Conservation (phyloP, 2,797 vertebrate species). For the Aythya fuligula region DNA sequence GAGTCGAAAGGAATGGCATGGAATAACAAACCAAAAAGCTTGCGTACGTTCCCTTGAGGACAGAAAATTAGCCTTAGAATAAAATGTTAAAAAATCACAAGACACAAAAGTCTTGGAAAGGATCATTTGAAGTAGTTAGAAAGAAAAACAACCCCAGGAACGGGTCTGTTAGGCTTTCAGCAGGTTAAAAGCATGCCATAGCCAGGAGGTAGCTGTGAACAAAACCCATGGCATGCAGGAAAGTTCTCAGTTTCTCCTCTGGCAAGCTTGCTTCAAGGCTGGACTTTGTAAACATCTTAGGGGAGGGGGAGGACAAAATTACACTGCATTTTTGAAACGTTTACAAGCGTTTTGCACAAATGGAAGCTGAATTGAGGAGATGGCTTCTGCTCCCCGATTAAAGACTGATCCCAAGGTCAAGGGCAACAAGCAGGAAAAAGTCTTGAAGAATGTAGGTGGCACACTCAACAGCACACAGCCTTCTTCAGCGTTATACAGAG, state of each 20-base stretch:
- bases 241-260: constrained; percentile 27
- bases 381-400: not conserved
- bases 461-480: not conserved
- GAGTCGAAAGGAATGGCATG: not conserved
- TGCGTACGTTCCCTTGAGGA: not conserved
- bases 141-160: not conserved
- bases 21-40: not conserved
- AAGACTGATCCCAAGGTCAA: not conserved
- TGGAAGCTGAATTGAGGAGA: not conserved
- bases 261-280: constrained; percentile 9
- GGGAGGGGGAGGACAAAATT: not conserved
- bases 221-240: not conserved
- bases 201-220: not conserved
- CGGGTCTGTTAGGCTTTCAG: not conserved
- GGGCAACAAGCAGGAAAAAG: not conserved
- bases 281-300: not conserved
- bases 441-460: not conserved
- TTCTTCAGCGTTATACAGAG: not conserved
- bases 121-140: not conserved
- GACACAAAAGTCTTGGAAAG: not conserved
- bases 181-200: not conserved
- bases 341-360: constrained; percentile 35
- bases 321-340: constrained; percentile 1
- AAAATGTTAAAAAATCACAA: not conserved
- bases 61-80: not conserved